Conservation (phyloP, 2,113 vertebrate species). For the Sturnira hondurensis region DNA sequence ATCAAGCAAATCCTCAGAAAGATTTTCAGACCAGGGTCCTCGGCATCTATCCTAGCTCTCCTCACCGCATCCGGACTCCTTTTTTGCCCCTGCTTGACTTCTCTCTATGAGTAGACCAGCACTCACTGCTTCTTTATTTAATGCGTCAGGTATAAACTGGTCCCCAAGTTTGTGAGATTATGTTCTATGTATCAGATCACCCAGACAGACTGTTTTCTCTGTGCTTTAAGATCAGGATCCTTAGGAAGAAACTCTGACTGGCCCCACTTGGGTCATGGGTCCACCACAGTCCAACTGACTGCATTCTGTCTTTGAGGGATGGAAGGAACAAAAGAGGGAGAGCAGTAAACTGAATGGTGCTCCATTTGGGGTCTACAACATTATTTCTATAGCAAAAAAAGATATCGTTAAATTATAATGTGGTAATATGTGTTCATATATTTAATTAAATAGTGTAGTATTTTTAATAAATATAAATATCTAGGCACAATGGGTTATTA, state of each 20-base stretch:
- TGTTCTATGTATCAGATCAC: neutral
- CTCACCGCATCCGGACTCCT: neutral
- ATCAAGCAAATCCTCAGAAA: neutral
- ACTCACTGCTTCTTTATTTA: neutral
- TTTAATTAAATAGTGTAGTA: neutral
- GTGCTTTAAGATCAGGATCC: neutral
- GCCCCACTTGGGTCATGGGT: neutral
- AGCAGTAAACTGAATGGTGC: neutral
- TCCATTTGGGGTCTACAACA: neutral
- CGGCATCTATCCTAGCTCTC: neutral
- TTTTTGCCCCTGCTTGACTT: neutral
- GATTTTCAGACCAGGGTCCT: neutral
- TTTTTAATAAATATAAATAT: neutral
- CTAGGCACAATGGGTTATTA: neutral
- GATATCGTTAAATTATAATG: neutral
- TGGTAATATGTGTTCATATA: neutral
- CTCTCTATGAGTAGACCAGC: too few relatives aligned
- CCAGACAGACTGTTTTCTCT: neutral
- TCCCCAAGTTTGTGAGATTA: neutral
- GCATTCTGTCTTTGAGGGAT: neutral
- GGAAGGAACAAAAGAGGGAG: neutral
- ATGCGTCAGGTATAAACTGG: fast-evolving
- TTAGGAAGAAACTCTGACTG: neutral
- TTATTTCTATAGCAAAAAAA: neutral
- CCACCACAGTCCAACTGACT: fast-evolving